Evolutionary conservation across 2,797 vertebrate species (phyloP).

Genomic region (Sciurus carolinensis): DNA sequence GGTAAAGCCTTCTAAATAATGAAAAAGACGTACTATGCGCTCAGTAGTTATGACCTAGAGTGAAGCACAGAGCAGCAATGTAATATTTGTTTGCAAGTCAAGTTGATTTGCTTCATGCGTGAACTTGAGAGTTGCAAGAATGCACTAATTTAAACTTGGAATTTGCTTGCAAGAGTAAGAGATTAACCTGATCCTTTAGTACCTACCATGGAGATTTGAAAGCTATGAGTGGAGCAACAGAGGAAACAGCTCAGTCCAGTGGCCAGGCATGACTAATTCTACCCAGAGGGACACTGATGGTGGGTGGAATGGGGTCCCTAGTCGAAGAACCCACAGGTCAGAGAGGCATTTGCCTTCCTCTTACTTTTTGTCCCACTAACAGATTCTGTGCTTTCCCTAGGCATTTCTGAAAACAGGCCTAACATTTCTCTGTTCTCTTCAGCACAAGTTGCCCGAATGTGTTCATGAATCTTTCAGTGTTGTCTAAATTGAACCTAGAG

Average conservation of each 20-base stretch:
- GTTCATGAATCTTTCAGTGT: slow-evolving; percentile 39
- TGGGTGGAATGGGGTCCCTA: not conserved
- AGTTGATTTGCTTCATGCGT: not conserved
- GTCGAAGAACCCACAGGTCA: not conserved
- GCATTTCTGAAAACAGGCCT: not conserved
- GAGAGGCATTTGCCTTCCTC: not conserved
- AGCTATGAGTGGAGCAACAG: not conserved
- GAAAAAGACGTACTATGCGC: not conserved
- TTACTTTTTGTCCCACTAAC: slow-evolving; percentile 20
- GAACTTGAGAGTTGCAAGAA: slow-evolving; percentile 5
- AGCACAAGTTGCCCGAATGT: not conserved
- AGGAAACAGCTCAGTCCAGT: not conserved
- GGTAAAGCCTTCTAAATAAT: slow-evolving; percentile 11
- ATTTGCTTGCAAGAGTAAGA: not conserved
- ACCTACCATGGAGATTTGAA: not conserved
- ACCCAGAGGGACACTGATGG: not conserved
- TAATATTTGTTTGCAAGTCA: not conserved
- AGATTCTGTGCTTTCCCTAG: not conserved
- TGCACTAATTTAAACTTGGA: not conserved
- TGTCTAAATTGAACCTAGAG: slow-evolving; percentile 31
- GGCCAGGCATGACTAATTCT: not conserved
- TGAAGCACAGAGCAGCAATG: not conserved
- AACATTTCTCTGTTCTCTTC: not conserved
- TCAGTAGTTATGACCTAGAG: not conserved
- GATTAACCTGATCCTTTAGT: slow-evolving; percentile 9